These are phyloP conservation scores for Coelopa pilipes DNA, from an alignment of 2,888 invertebrate genomes.

Conservation along the genomic window DNA sequence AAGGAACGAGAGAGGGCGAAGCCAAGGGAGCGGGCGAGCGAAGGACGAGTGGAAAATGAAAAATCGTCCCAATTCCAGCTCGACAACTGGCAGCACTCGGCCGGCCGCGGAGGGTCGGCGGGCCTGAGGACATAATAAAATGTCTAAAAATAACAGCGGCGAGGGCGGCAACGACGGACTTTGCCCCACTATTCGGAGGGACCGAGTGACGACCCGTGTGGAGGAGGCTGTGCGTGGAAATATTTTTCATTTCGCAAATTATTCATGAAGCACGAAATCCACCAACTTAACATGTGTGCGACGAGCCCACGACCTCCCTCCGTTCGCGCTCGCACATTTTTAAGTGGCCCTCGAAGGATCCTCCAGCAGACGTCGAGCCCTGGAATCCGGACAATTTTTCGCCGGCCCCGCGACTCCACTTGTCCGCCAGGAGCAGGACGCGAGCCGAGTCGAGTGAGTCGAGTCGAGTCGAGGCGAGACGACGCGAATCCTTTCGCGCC, in stretches of 20 bases:
- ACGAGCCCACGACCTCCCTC: not conserved
- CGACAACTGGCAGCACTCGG: not conserved
- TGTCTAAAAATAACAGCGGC: constrained; percentile 9
- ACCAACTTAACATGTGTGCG: constrained; percentile 12
- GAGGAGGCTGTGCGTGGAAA: not conserved
- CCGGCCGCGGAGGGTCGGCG: too few relatives aligned
- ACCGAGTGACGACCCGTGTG: not conserved
- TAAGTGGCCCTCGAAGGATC: too few relatives aligned
- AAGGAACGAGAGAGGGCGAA: not conserved
- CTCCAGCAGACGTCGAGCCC: too few relatives aligned
- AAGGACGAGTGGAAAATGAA: constrained; percentile 11
- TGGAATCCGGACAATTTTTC: too few relatives aligned
- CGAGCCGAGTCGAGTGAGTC: too few relatives aligned
- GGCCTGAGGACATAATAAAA: constrained; percentile 11
- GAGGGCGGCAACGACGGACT: constrained; percentile 12
- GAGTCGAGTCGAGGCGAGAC: too few relatives aligned
- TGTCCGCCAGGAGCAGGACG: too few relatives aligned
- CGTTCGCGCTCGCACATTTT: too few relatives aligned
- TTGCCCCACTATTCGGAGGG: not conserved
- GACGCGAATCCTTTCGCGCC: too few relatives aligned
- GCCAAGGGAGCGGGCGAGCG: too few relatives aligned
- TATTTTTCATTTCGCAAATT: constrained; percentile 34
- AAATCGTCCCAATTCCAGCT: constrained; percentile 23
- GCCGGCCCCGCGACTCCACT: too few relatives aligned
- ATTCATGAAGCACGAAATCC: constrained; percentile 29